Base-by-base conservation (phyloP, 2,888 invertebrate species). In the Oscheius sp. region DNA sequence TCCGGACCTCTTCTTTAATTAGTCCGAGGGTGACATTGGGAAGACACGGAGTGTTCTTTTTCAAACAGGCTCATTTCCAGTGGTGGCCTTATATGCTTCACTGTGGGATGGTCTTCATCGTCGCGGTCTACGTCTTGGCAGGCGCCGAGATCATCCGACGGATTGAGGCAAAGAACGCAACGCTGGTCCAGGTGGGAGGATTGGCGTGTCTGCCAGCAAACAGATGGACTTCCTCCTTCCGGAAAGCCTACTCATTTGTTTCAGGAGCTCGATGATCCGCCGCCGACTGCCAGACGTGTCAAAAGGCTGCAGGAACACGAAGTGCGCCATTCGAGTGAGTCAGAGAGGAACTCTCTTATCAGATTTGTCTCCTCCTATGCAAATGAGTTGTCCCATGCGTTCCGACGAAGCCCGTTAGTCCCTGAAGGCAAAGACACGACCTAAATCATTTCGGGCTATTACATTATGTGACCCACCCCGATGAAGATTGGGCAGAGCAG, bases 1-100 rank as follows among this genome's bases (percentile, higher is more conserved):
- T 53, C 3, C 11, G 13, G n/a, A 0, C 53, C 13, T n/a, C 53
- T 21, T 60, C 33, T 32, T 33, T 11, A 60, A 60, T 32, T n/a
- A 33, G 42, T 21, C 42, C 42, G 42, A 5, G 42, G 42, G 42
- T 42, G 42, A 42, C 42, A 42, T 7, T 42, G 4, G 42, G 21
- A 55, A 55, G 10, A 42, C 1, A 62, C 3, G n/a, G 7, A 57
- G 42, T 29, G 21, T 55, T 29, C 29, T 9, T 10, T 33, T 13
- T 35, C 21, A 51, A 63, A 11, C 7, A 21, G 21, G 32, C 29
- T 11, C 57, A 51, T 73, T 78, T 85, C 71, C 76, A 85, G 85
- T 71, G 83, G 55, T 79, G 84, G 0, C 85, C 85, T 7, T 85
- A 85, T 66, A 71, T 84, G n/a, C 82, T 85, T 33, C 85, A 85